phyloP scores from a whole-genome alignment of 2,113 vertebrate species.

The Leuciscus idus region DNA sequence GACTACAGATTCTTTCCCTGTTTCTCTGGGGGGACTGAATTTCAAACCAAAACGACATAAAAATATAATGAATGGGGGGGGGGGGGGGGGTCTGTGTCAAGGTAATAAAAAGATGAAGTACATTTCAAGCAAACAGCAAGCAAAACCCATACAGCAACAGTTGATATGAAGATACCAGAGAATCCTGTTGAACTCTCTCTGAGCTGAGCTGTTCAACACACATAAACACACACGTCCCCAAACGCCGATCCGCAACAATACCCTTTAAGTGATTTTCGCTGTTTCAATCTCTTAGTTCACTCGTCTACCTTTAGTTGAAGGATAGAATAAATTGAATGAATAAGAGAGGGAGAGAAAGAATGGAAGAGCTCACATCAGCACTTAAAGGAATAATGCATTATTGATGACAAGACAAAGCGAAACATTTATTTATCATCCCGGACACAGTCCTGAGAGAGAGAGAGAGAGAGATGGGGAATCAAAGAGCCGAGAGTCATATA shows the following conservation, averaged over 20 bases:
- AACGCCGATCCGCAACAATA: constrained; percentile 54
- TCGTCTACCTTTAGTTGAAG: constrained; percentile 38
- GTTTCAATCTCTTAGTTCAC: constrained; percentile 52
- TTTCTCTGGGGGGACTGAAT: neutral
- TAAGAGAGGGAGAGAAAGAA: constrained; percentile 58
- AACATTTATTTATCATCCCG: constrained; percentile 87
- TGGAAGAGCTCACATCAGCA: constrained; percentile 82
- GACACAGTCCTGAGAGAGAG: constrained; percentile 59
- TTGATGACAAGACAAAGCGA: constrained; percentile 85
- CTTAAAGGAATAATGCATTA: constrained; percentile 88
- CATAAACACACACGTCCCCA: constrained; percentile 24
- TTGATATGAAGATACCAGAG: constrained; percentile 21
- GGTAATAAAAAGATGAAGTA: constrained; percentile 1
- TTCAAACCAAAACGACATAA: neutral
- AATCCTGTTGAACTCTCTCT: constrained; percentile 36
- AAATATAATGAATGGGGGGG: neutral
- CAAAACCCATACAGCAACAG: constrained; percentile 38
- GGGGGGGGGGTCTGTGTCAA: neutral
- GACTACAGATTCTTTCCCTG: neutral
- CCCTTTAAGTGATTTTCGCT: constrained; percentile 60
- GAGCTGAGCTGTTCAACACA: constrained; percentile 2
- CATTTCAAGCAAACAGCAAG: neutral
- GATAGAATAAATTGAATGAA: constrained; percentile 56
- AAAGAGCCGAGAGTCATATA: constrained; percentile 43
- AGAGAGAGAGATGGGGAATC: constrained; percentile 31